A percentile compares a stretch with the other conserved stretches of the same genome.
These are phyloP conservation scores for Laticauda laticaudata DNA, from an alignment of 2,113 vertebrate species.

Conservation along the genomic window DNA sequence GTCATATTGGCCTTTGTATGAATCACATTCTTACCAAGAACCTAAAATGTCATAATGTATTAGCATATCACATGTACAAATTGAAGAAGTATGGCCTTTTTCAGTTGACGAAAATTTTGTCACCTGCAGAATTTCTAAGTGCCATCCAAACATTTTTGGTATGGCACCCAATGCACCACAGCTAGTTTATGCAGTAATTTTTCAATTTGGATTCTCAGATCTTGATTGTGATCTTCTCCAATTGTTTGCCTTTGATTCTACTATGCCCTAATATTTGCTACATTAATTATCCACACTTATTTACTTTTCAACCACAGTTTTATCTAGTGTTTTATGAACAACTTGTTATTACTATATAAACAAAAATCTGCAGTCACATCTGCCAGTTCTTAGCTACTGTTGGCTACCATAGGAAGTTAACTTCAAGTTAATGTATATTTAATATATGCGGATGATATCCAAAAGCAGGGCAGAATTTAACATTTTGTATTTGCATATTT, in stretches of 20 bases:
- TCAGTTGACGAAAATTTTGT: not conserved
- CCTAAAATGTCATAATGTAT: not conserved
- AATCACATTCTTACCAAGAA: not conserved
- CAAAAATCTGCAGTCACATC: not conserved
- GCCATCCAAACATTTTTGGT: not conserved
- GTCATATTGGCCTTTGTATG: not conserved
- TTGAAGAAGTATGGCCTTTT: not conserved
- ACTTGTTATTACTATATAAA: not conserved
- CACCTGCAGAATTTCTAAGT: not conserved
- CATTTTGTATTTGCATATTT: not conserved
- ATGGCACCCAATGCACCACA: not conserved
- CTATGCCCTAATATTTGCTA: not conserved
- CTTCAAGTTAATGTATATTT: not conserved
- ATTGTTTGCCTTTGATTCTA: too few relatives aligned
- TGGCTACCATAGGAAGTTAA: not conserved
- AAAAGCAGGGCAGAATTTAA: constrained; percentile 8
- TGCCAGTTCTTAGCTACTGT: not conserved
- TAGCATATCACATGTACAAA: not conserved
- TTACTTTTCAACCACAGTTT: not conserved
- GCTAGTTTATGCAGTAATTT: too few relatives aligned
- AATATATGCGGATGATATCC: constrained; percentile 19
- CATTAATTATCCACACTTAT: not conserved
- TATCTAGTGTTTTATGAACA: not conserved
- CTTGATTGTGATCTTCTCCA: too few relatives aligned
- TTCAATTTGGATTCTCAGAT: too few relatives aligned